Base-by-base conservation (phyloP, 2,888 invertebrate species). In the Aethes cnicana region DNA sequence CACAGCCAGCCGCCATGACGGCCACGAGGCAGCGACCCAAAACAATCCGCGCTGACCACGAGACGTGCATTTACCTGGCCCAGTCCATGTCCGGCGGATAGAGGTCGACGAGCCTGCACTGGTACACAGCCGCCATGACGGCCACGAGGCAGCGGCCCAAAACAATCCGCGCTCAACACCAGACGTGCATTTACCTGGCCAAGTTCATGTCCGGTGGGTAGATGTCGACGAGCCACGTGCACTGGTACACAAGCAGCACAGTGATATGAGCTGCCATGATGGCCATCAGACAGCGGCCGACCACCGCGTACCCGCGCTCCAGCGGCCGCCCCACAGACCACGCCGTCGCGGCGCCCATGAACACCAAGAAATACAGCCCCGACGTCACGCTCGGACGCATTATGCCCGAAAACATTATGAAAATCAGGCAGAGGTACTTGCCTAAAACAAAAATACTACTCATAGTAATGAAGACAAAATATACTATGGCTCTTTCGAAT, bases 361-460 rank as follows among this genome's bases (percentile, higher is more conserved):
- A 98, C 49, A 95, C 91, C 46, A 97, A 70, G 83, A 96, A 98
- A 82, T 98, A 98, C 33, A 97, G 91, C 6, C 94, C 95, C 28
- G 95, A 95, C 14, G 94, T 93, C 20, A 96, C 87, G 46, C 97
- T 96, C 1, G 98, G 98, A 32, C 94, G 92, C 72, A 97, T 85
- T 54, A 95, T 93, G 1, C 95, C 95, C 5, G 94, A 92, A 59
- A 93, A 86, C 84, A 95, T 95, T 64, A 95, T 81, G 5, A 93
- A 88, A 41, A 92, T 88, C 32, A 95, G 77, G 12, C 92, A 91
- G 4, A 92, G 64, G 77, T 94, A 94, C 66, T 93, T 93, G 47
- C 93, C 94, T 94, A 78, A 20, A 88, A 68, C 54, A 18, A n/a
- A 18, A 9, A 35, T 9, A n/a, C n/a, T n/a, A n/a, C n/a, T n/a